Evolutionary conservation across 2,113 vertebrate genomes (phyloP), one percentile per base, ranked within the genome.

Genomic region (Laticauda laticaudata): DNA sequence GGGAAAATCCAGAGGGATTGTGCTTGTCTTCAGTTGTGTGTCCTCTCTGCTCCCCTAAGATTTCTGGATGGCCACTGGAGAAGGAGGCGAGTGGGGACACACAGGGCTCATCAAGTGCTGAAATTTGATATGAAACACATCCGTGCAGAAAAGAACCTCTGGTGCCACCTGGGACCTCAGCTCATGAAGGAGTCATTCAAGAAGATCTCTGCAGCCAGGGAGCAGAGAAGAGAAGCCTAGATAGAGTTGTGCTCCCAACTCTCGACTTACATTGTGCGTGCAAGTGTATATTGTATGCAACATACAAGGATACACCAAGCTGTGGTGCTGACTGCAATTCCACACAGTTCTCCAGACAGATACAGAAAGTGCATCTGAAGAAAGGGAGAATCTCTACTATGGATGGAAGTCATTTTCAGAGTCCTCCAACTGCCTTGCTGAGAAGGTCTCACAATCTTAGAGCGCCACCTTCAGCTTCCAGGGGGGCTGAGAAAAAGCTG

Each of bases 331-430:
- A 94, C 96, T 95, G 89, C 94, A 95, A 96, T 96, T 96, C 95
- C 95, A 95, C 93, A 95, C 92, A 95, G 93, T 96, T 94, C 94
- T 97, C 92, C 92, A 94, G 95, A 95, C 96, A 96, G 96, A 95
- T 96, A 96, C 95, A 95, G 95, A 96, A 96, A 96, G 94, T 95
- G 95, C 96, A 96, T 96, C 96, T 97, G 96, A 95, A 96, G 95
- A 57, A 95, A 39, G 69, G 91, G 51, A 43, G 0, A 3, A 10
- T 43, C 51, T 53, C 51, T 53, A 53, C 85, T 96, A 96, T 96
- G 95, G 94, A 96, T 94, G 95, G 94, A 96, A 97, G 95, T 95
- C 95, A 92, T 96, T 97, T 96, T 95, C 95, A 90, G 86, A 95
- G 95, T 92, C 93, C 95, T 94, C 96, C 95, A 94, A 85, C 54